Base-by-base conservation (phyloP, 2,888 invertebrate genomes). In the Megastigmus dorsalis region DNA sequence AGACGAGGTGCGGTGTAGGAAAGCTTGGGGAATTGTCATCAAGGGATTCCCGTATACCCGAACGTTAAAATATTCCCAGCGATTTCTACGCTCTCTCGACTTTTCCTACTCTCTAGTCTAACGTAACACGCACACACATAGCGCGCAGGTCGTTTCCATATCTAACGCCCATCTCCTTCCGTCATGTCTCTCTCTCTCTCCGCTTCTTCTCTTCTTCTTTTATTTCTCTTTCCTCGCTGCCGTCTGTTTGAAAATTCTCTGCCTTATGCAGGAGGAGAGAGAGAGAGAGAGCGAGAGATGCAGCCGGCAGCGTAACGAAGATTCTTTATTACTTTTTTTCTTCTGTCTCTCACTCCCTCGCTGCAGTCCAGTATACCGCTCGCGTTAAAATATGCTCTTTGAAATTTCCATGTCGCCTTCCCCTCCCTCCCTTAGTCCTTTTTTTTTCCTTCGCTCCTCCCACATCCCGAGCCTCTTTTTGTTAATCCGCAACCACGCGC, bases 41-140 rank as follows among this genome's bases (percentile, higher is more conserved):
- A 79, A 80, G 82, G 78, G 80, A 81, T 79, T 81, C 79, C 77
- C 80, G n/a, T n/a, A n/a, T n/a, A n/a, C 79, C 36, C 77, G 67
- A 79, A 82, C 82, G 79, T 72, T 82, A 80, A 82, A 82, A 81
- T 81, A 80, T 83, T 81, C 80, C 79, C 77, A 76, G 73, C 80
- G 79, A 83, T 82, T 83, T 82, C 79, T 79, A 48, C 74, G 7
- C 76, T 67, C 62, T 33, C 62, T 33, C 38, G 57, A 59, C 60
- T 59, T 48, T 63, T 63, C 48, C n/a, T 38, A 45, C 75, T 59
- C 57, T 71, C 65, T 43, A 48, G 43, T 50, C 62, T 50, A 13
- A 70, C 57, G 60, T 30, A 62, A 60, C 60, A 38, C 60, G 33
- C 45, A 33, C n/a, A n/a, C n/a, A n/a, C n/a, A n/a, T n/a, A n/a